Evolutionary conservation across 2,888 invertebrate genomes (phyloP), one percentile per base, ranked within the genome.

Genomic region (Tinea pellionella): DNA sequence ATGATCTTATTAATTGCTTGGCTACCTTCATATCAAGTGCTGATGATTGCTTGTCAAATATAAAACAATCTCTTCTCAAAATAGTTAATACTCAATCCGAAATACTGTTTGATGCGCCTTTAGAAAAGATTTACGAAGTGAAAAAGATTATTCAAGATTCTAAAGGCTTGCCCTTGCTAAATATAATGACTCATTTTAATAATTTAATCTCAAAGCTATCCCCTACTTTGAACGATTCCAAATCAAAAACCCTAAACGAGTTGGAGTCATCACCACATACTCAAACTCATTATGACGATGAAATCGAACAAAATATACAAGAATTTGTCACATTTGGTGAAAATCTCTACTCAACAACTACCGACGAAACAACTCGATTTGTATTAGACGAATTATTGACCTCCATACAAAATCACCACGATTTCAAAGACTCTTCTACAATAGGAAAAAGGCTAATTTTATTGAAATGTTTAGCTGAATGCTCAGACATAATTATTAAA

Each of bases 381-480:
- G 61, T 73, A 16, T 60, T 79, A 12, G 63, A 68, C 19, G 71
- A 72, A 59, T 41, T 80, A 42, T 64, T 67, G 19, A 59, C 15
- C 12, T 77, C 77, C 63, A 66, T 83, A 58, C 66, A 69, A 37
- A 75, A 75, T 64, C 76, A 83, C 65, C 66, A 74, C 61, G 73
- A 77, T 53, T 78, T 72, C 61, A 78, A 75, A 69, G 71, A 76
- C 62, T 75, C 78, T 0, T 65, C 63, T 8, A 76, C 77, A 8
- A 69, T 70, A 16, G 78, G 78, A 1, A 80, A 79, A 65, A 69
- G 66, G 1, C 67, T 85, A 15, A 78, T 86, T 32, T 61, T 82
- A 59, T 61, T 82, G 0, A 80, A 83, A 69, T 81, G 78, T 67
- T 64, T 86, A 24, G 72, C 78, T 58, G 80, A 83, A 63, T 84